phyloP scores from a whole-genome alignment of 2,888 invertebrate genomes.

The Venusia cambrica region DNA sequence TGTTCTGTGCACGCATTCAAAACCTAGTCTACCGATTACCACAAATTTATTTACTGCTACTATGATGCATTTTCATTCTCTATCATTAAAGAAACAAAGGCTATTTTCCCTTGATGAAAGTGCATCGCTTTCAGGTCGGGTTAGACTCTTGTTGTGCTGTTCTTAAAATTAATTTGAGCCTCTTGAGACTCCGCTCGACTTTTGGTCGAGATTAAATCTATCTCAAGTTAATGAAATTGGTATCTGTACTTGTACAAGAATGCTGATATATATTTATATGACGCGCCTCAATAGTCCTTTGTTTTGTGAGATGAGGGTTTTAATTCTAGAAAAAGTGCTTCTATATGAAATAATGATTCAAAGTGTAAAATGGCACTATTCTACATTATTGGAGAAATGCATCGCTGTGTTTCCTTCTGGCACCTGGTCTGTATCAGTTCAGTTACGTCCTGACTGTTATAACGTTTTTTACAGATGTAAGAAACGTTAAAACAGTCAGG shows the following conservation, averaged over 20 bases:
- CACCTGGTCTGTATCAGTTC: no score
- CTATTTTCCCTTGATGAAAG: constrained; percentile 27
- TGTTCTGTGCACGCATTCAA: constrained; percentile 61
- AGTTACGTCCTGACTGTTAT: no score
- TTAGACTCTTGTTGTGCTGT: constrained; percentile 53
- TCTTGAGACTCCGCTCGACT: constrained; percentile 61
- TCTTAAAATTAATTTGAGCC: constrained; percentile 74
- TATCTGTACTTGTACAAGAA: constrained; percentile 48
- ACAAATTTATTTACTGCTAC: constrained; percentile 7
- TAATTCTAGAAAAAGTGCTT: no score
- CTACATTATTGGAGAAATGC: no score
- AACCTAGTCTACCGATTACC: constrained; percentile 26
- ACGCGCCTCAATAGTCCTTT: no score
- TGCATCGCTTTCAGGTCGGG: constrained; percentile 17
- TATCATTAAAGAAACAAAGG: constrained; percentile 32
- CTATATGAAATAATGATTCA: no score
- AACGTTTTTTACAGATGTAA: no score
- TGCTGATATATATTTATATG: constrained; percentile 30
- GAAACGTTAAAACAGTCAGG: no score
- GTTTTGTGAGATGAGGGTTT: no score
- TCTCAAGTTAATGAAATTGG: constrained; percentile 63
- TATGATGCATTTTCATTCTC: constrained; percentile 10
- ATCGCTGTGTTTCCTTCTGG: no score
- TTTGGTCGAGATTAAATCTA: constrained; percentile 63
- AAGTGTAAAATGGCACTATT: no score